These are phyloP conservation scores for Drosophila anceps DNA, from an alignment of 2,888 invertebrate species.

Conservation along the genomic window DNA sequence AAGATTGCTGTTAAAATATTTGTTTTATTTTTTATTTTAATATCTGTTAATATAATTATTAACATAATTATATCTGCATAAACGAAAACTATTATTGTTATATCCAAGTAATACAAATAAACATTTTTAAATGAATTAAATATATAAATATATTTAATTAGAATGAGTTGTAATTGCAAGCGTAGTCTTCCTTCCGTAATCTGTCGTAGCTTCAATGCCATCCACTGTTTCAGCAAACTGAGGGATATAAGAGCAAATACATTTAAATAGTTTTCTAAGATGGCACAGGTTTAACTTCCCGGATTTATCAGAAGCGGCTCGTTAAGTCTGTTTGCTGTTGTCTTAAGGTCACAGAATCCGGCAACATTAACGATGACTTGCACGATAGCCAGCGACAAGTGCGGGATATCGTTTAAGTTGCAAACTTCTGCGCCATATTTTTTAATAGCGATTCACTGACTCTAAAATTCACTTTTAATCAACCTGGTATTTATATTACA, in stretches of 20 bases:
- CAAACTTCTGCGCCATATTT: constrained; percentile 32
- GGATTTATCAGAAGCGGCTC: too few species aligned
- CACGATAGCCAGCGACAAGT: constrained; percentile 50
- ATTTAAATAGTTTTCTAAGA: not conserved
- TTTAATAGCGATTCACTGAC: not conserved
- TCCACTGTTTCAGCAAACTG: not conserved
- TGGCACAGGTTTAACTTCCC: not conserved
- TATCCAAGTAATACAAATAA: constrained; percentile 6
- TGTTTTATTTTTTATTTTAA: constrained; percentile 14
- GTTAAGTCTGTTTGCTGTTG: not conserved
- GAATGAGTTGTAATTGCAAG: not conserved
- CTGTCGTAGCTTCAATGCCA: too few species aligned
- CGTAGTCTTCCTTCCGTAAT: not conserved
- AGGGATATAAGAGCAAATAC: not conserved
- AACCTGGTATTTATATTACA: not conserved
- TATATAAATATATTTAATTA: constrained; percentile 1
- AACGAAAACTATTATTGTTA: constrained; percentile 22
- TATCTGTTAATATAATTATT: constrained; percentile 29
- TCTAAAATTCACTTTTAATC: not conserved
- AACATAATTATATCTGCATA: constrained; percentile 8
- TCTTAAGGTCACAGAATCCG: constrained; percentile 27
- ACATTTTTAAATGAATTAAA: constrained; percentile 13
- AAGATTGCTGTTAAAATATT: constrained; percentile 20
- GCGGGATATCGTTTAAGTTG: constrained; percentile 49
- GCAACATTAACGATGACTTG: constrained; percentile 55